Conservation (phyloP, 92 coral and sea anemone genomes). For the Metridium senile region DNA sequence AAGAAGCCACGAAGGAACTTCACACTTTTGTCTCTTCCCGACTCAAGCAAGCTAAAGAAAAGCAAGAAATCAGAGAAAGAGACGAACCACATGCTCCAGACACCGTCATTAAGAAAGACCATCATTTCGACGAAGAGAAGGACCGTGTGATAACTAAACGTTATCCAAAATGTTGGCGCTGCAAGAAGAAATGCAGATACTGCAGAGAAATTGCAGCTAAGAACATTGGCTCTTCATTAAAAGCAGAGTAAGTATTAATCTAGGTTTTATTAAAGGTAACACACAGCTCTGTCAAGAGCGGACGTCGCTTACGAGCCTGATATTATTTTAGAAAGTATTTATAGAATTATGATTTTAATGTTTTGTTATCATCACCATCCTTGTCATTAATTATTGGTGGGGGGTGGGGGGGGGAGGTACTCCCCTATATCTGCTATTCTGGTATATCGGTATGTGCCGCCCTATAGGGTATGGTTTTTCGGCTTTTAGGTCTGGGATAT, state of each 20-base stretch:
- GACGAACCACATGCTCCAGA: constrained; percentile 32
- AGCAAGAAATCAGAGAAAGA: constrained; percentile 15
- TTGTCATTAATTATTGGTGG: too few relatives aligned
- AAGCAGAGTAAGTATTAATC: constrained; percentile 5
- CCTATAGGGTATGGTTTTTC: too few relatives aligned
- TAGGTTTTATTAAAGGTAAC: too few relatives aligned
- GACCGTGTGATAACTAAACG: background rate
- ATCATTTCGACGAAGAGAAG: constrained; percentile 20
- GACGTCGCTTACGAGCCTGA: too few relatives aligned
- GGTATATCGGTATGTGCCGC: too few relatives aligned
- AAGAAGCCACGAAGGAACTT: constrained; percentile 41
- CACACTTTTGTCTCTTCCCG: constrained; percentile 44
- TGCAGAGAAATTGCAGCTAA: constrained; percentile 20
- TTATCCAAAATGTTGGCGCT: constrained; percentile 46
- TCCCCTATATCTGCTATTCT: too few relatives aligned
- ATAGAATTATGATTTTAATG: too few relatives aligned
- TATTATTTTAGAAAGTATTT: too few relatives aligned
- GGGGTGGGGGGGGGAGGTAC: too few relatives aligned
- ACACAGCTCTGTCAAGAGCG: too few relatives aligned
- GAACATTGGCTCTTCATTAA: background rate
- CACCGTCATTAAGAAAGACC: constrained; percentile 17
- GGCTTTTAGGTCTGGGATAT: too few relatives aligned
- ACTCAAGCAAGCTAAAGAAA: constrained; percentile 24
- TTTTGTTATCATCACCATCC: too few relatives aligned
- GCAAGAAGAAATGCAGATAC: constrained; percentile 41